Percentiles rank a stretch among this genome's conserved stretches.
Conservation (phyloP, 2,113 vertebrate species). For the Sinocyclocheilus anshuiensis region DNA sequence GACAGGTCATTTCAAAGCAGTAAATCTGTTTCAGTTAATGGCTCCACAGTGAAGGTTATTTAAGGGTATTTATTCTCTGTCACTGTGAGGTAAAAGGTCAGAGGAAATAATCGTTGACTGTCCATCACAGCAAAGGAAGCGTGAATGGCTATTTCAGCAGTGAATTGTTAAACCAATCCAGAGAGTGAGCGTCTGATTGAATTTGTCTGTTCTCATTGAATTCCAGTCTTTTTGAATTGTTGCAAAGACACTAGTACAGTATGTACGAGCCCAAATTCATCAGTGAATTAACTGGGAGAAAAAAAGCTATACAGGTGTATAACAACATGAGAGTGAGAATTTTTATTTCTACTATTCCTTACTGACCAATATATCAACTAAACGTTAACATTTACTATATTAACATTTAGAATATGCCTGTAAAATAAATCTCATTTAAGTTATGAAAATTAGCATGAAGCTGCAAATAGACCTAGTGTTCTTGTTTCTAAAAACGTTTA, state of each 20-base stretch:
- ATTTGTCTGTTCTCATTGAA: neutral
- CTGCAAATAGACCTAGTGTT: neutral
- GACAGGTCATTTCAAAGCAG: slow-evolving; percentile 57
- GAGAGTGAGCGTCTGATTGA: neutral
- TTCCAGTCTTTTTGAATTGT: neutral
- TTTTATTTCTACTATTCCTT: no score
- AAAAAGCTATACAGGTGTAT: neutral
- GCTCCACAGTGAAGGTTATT: neutral
- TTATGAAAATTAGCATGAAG: neutral
- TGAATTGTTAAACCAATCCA: neutral
- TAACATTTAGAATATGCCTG: no score
- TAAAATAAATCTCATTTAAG: neutral
- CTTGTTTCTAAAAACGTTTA: neutral
- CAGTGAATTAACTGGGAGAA: neutral
- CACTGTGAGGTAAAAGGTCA: neutral
- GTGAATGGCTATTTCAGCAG: neutral
- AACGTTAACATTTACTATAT: no score
- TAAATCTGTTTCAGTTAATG: neutral
- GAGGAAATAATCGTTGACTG: neutral
- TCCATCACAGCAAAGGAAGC: neutral
- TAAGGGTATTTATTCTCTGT: neutral
- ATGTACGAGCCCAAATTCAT: neutral
- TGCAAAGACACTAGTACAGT: neutral
- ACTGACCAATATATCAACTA: no score
- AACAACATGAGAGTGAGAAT: no score